Conservation (phyloP, 1,140 invertebrate species). For the Choristoneura fumiferana region DNA sequence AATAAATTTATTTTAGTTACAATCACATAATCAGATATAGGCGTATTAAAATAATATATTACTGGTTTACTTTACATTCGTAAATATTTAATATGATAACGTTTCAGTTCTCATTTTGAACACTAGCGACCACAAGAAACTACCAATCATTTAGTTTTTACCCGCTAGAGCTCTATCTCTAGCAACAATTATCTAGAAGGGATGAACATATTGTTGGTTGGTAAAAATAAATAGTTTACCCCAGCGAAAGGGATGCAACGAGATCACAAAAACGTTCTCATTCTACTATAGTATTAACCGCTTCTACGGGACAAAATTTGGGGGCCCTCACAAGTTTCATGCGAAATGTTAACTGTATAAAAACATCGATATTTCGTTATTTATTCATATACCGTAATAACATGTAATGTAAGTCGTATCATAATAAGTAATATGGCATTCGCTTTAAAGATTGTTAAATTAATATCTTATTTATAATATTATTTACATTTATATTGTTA, state of each 20-base stretch:
- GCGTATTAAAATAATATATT: constrained; percentile 19
- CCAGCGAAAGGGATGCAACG: too few species aligned
- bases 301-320: too few species aligned
- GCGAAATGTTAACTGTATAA: too few species aligned
- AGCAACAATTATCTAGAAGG: too few species aligned
- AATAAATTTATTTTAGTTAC: constrained; percentile 28
- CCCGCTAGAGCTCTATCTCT: too few species aligned
- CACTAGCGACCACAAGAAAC: neutral
- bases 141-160: too few species aligned
- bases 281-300: too few species aligned
- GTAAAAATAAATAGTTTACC: too few species aligned
- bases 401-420: constrained; percentile 4
- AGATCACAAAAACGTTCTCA: too few species aligned
- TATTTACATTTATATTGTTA: constrained; percentile 17
- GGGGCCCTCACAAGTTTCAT: too few species aligned
- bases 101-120: constrained; percentile 25
- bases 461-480: constrained; percentile 18
- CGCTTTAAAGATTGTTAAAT: constrained; percentile 13
- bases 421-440: constrained; percentile 22
- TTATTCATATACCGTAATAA: constrained; percentile 17
- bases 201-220: too few species aligned
- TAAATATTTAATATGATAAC: constrained; percentile 29
- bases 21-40: constrained; percentile 11
- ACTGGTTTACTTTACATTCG: constrained; percentile 14
- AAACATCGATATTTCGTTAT: neutral